Evolutionary conservation across 2,797 vertebrate genomes (phyloP).

Genomic region (Rhynchonycteris naso): DNA sequence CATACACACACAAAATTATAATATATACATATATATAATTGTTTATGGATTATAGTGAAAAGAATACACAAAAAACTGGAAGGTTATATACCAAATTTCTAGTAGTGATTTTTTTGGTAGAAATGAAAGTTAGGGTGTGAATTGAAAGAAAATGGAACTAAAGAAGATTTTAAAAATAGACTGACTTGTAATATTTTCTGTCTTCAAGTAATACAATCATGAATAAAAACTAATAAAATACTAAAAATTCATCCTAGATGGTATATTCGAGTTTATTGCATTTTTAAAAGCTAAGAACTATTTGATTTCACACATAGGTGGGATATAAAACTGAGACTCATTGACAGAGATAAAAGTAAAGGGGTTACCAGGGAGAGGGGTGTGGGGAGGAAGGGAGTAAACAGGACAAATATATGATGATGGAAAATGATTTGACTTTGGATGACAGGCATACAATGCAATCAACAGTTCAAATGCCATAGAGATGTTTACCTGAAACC

Average conservation of each 20-base stretch:
- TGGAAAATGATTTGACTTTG: too few species aligned
- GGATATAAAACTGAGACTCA: too few species aligned
- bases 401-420: too few species aligned
- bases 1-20: neutral
- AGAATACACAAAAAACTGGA: neutral
- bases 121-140: neutral
- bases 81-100: neutral
- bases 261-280: neutral
- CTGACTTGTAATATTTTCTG: neutral
- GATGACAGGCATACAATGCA: too few species aligned
- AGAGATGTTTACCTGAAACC: too few species aligned
- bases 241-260: neutral
- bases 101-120: neutral
- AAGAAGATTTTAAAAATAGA: neutral
- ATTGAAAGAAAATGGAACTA: neutral
- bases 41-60: neutral
- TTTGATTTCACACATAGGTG: too few species aligned
- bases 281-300: neutral
- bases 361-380: too few species aligned
- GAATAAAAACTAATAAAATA: neutral
- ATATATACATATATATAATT: neutral
- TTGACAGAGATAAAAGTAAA: too few species aligned
- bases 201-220: neutral
- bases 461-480: too few species aligned
- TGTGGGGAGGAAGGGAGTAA: too few species aligned